phyloP scores from a whole-genome alignment of 2,888 invertebrate genomes.

The Iphiclides podalirius region DNA sequence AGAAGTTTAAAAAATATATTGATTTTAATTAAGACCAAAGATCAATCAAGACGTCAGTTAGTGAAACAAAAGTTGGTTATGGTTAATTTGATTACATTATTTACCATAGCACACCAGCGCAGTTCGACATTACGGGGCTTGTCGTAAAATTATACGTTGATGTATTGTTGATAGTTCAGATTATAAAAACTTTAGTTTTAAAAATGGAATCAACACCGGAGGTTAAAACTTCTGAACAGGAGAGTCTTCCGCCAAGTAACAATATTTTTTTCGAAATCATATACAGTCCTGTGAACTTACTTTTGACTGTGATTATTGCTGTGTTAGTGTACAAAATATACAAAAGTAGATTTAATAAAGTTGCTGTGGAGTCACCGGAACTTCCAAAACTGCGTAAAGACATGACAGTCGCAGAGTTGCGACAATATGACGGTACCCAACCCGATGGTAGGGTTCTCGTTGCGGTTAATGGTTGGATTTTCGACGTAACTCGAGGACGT shows the following conservation, averaged over 20 bases:
- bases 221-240: slow-evolving; percentile 45
- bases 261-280: slow-evolving; percentile 76
- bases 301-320: slow-evolving; percentile 81
- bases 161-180: slow-evolving; percentile 15
- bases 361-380: slow-evolving; percentile 46
- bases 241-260: slow-evolving; percentile 41
- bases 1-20: no score
- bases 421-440: slow-evolving; percentile 91
- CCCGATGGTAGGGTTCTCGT: slow-evolving; percentile 93
- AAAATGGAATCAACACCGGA: slow-evolving; percentile 58
- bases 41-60: slow-evolving; percentile 42
- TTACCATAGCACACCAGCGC: slow-evolving; percentile 32
- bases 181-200: slow-evolving; percentile 1
- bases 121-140: slow-evolving; percentile 30
- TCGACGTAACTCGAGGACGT: slow-evolving; percentile 95
- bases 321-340: slow-evolving; percentile 85
- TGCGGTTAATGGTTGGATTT: slow-evolving; percentile 96
- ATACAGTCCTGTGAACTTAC: slow-evolving; percentile 83
- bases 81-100: slow-evolving; percentile 49
- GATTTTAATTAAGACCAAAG: no score
- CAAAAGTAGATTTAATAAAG: slow-evolving; percentile 61
- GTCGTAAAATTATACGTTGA: slow-evolving; percentile 23
- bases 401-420: slow-evolving; percentile 93
- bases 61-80: no score
- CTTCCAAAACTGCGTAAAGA: slow-evolving; percentile 93